These are phyloP conservation scores for Odontophorus gujanensis DNA, from an alignment of 2,113 vertebrate genomes.

Conservation along the genomic window DNA sequence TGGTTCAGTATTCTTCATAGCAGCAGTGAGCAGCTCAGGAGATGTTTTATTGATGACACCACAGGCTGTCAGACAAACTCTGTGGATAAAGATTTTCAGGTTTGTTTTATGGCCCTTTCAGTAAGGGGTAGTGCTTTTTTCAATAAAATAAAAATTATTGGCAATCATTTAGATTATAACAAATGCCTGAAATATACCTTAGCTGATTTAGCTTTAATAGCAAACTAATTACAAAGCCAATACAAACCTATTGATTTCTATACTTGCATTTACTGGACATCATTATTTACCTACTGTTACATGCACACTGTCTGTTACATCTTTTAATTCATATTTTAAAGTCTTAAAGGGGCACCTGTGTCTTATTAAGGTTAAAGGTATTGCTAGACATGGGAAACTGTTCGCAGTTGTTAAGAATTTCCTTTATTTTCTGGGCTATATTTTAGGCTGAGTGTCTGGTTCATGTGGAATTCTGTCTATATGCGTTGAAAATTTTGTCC, in stretches of 20 bases:
- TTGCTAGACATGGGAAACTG: neutral
- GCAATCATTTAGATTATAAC: constrained; percentile 19
- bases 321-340: neutral
- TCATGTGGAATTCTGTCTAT: neutral
- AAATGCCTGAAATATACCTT: constrained; percentile 4
- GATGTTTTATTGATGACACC: constrained; percentile 5
- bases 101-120: constrained; percentile 35
- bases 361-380: neutral
- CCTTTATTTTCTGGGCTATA: neutral
- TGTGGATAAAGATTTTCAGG: constrained; percentile 18
- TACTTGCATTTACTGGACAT: neutral
- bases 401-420: constrained; percentile 6
- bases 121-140: constrained; percentile 7
- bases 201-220: constrained; percentile 33
- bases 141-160: neutral
- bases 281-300: neutral
- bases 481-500: neutral
- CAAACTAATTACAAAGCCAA: constrained; percentile 18
- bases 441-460: neutral
- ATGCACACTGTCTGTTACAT: neutral
- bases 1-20: neutral
- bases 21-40: neutral
- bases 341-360: neutral
- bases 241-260: constrained; percentile 1
- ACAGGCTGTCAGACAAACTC: neutral